Evolutionary conservation across 2,797 vertebrate genomes (phyloP).

Genomic region (Erpetoichthys calabaricus): DNA sequence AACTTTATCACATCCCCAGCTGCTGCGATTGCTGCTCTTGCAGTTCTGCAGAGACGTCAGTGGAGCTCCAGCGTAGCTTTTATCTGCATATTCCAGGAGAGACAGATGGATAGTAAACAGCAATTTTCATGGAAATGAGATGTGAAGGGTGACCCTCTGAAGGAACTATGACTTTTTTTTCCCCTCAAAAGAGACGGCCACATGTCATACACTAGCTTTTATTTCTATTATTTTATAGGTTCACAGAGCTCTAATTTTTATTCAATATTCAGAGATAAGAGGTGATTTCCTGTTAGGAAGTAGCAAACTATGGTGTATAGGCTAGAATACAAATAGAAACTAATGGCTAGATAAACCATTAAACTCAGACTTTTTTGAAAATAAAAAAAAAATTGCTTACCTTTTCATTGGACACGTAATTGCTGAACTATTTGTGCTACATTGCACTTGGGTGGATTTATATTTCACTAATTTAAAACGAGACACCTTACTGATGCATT

Average conservation of each 20-base stretch:
- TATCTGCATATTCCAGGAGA: conserved; percentile 10
- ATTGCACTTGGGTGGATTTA: too few species aligned
- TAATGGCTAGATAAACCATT: too few species aligned
- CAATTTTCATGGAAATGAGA: conserved; percentile 44
- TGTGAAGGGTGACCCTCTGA: conserved; percentile 23
- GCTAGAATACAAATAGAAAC: too few species aligned
- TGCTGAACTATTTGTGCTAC: too few species aligned
- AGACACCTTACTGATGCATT: too few species aligned
- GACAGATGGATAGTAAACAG: conserved; percentile 30
- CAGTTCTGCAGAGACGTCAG: not conserved
- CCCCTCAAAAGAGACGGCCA: conserved; percentile 1
- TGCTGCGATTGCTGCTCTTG: too few species aligned
- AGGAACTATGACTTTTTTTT: conserved; percentile 15
- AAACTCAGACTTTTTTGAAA: too few species aligned
- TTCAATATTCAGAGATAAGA: conserved; percentile 3
- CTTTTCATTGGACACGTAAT: too few species aligned
- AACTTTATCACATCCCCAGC: conserved; percentile 1
- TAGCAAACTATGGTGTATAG: too few species aligned
- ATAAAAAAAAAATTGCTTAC: too few species aligned
- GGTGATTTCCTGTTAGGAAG: too few species aligned
- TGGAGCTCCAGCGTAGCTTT: not conserved
- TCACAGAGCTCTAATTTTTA: conserved; percentile 12
- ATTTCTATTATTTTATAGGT: conserved; percentile 16
- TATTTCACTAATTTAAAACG: too few species aligned
- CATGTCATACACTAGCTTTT: conserved; percentile 24